Conservation (phyloP, 2,797 vertebrate species). For the Spinus olivaceus region DNA sequence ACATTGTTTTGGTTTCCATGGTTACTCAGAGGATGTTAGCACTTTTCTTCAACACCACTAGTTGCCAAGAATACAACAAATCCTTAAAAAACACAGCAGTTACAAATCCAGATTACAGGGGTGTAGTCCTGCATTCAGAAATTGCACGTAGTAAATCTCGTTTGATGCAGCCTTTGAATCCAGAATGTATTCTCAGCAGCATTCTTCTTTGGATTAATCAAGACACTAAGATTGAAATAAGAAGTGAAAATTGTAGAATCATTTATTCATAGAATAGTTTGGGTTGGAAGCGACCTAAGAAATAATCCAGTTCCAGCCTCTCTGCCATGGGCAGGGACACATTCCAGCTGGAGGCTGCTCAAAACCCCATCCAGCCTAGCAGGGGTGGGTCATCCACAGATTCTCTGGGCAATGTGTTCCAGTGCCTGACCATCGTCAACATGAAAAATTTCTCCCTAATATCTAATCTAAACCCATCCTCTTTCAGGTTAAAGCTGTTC, state of each 20-base stretch:
- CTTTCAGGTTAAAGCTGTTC: neutral
- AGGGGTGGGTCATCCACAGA: neutral
- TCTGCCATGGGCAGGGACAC: neutral
- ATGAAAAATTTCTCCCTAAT: neutral
- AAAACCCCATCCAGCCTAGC: neutral
- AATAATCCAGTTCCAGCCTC: neutral
- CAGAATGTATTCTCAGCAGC: neutral
- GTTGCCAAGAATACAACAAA: neutral
- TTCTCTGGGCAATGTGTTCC: neutral
- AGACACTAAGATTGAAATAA: neutral
- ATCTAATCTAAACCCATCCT: neutral
- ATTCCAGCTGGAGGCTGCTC: neutral
- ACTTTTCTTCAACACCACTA: neutral
- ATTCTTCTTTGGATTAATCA: neutral
- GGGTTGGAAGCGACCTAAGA: neutral
- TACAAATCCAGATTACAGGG: neutral
- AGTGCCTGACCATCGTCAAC: neutral
- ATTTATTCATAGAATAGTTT: neutral
- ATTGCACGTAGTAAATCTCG: neutral
- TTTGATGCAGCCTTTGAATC: neutral
- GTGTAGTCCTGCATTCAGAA: neutral
- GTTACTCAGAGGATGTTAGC: neutral
- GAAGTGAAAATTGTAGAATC: neutral
- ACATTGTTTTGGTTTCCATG: neutral
- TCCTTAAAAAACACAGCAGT: neutral